These are phyloP conservation scores for Temnothorax ravouxi DNA, from an alignment of 2,888 invertebrate species.

Conservation along the genomic window DNA sequence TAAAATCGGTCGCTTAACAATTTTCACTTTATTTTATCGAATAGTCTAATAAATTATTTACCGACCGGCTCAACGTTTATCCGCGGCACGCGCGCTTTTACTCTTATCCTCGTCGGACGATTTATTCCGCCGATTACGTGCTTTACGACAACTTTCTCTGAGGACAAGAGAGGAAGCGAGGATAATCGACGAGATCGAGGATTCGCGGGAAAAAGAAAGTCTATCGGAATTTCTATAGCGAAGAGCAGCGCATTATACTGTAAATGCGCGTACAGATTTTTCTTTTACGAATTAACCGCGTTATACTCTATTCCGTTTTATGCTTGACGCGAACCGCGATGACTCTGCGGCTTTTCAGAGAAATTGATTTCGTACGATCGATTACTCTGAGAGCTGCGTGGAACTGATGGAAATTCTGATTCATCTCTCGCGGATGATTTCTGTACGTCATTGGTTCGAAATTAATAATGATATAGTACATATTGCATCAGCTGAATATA, in stretches of 20 bases:
- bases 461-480: conserved; percentile 10
- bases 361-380: conserved; percentile 42
- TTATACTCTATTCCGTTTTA: conserved; percentile 19
- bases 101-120: conserved; percentile 29
- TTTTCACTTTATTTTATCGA: conserved; percentile 31
- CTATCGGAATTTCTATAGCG: conserved; percentile 13
- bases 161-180: conserved; percentile 45
- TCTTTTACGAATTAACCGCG: conserved; percentile 3
- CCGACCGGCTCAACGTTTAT: conserved; percentile 2
- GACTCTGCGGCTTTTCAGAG: conserved; percentile 33
- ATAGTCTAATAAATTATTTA: conserved; percentile 18
- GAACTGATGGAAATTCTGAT: conserved; percentile 36
- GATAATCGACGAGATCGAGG: conserved; percentile 39
- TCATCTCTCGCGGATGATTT: conserved; percentile 26
- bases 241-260: conserved; percentile 13
- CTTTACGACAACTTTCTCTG: conserved; percentile 62
- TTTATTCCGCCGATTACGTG: conserved; percentile 52
- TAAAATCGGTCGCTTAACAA: conserved; percentile 1
- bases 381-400: conserved; percentile 21
- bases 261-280: conserved; percentile 8
- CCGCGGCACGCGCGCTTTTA: conserved; percentile 18
- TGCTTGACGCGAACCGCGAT: conserved; percentile 17
- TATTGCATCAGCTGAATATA: not conserved
- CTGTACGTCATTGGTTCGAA: not conserved
- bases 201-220: conserved; percentile 55